Evolutionary conservation across 2,113 vertebrate genomes (phyloP).

Genomic region (Halichoerus grypus): DNA sequence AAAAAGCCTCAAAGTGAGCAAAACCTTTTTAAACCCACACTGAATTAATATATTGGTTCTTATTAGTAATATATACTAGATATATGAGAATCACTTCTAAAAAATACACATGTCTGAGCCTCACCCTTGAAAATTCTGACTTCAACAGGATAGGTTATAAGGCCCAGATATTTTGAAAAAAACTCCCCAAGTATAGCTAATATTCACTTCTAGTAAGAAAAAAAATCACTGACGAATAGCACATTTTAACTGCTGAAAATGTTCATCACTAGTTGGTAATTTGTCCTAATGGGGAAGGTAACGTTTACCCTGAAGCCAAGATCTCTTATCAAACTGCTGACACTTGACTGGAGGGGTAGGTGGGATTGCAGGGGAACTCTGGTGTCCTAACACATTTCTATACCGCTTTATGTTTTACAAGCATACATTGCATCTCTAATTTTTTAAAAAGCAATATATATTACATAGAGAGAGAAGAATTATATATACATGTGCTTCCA

Average conservation of each 20-base stretch:
- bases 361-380: not conserved
- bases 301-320: not conserved
- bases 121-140: not conserved
- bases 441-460: not conserved
- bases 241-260: not conserved
- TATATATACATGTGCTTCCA: not conserved
- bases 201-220: not conserved
- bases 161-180: not conserved
- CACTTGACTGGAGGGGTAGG: not conserved
- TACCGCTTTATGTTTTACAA: not conserved
- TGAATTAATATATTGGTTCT: not conserved
- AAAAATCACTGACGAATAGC: not conserved
- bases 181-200: not conserved
- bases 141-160: not conserved
- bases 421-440: not conserved
- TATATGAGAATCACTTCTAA: not conserved
- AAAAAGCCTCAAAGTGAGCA: slow-evolving; percentile 9
- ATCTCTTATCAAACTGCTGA: not conserved
- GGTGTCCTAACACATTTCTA: not conserved
- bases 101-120: not conserved
- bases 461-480: not conserved
- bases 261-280: not conserved
- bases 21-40: not conserved
- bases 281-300: not conserved
- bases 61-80: not conserved